These are phyloP conservation scores for Eupithecia subumbrata DNA, from an alignment of 2,888 invertebrate species.

Conservation along the genomic window DNA sequence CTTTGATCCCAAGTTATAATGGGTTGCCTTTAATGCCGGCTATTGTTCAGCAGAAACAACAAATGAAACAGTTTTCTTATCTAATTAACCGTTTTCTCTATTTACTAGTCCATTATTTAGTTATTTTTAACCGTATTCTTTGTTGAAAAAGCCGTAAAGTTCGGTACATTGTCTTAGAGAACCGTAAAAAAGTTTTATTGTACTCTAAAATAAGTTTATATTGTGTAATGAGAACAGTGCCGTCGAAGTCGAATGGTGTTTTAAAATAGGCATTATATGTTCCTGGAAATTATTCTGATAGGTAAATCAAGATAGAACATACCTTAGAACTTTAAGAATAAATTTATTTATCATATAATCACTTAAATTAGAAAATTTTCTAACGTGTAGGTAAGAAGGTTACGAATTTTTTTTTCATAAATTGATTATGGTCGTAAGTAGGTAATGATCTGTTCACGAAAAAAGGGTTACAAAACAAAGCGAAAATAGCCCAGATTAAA, in stretches of 20 bases:
- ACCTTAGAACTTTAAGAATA: neutral
- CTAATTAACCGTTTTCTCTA: conserved; percentile 57
- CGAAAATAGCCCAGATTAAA: conserved; percentile 45
- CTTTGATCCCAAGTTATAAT: conserved; percentile 42
- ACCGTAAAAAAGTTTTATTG: conserved; percentile 72
- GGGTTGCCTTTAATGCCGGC: conserved; percentile 34
- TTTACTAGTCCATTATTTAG: conserved; percentile 61
- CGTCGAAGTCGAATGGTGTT: conserved; percentile 57
- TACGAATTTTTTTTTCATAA: neutral
- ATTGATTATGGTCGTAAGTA: neutral
- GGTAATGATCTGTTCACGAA: no score
- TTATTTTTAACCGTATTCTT: conserved; percentile 65
- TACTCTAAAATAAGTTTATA: conserved; percentile 75
- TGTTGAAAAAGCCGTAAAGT: conserved; percentile 67
- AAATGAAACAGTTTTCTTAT: conserved; percentile 46
- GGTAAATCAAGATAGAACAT: neutral
- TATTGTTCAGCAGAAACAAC: conserved; percentile 47
- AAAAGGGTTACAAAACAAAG: neutral
- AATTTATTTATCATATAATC: neutral
- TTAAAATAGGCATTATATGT: conserved; percentile 50
- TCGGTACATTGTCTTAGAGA: conserved; percentile 64
- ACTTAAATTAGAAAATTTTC: neutral
- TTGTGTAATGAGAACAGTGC: conserved; percentile 59
- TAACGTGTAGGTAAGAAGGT: no score
- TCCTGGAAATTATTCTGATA: neutral